Conservation (phyloP, 1,140 invertebrate genomes). For the Globodera ellingtonae region DNA sequence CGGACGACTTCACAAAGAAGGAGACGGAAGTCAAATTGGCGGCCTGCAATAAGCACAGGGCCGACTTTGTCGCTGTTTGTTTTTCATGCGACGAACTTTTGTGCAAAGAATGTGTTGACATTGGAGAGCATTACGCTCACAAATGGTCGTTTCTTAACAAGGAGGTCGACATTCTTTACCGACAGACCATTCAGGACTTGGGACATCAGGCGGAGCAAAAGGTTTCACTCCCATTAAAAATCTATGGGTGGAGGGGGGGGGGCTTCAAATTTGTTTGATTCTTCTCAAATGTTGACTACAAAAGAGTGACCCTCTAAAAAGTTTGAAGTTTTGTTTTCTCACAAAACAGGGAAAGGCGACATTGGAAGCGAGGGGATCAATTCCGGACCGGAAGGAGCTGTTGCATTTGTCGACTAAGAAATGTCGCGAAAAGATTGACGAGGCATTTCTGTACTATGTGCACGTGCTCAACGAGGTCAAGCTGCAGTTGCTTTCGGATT, state of each 20-base stretch:
- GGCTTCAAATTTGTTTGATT: neutral
- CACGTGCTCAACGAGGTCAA: slow-evolving; percentile 37
- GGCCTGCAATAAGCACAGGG: slow-evolving; percentile 26
- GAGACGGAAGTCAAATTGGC: slow-evolving; percentile 27
- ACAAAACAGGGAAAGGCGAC: slow-evolving; percentile 28
- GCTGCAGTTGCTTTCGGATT: slow-evolving; percentile 27
- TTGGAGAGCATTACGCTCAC: slow-evolving; percentile 19
- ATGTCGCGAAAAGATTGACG: slow-evolving; percentile 39
- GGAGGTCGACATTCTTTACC: slow-evolving; percentile 7
- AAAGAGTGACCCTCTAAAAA: neutral
- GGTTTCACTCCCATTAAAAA: neutral
- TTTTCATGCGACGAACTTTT: slow-evolving; percentile 33
- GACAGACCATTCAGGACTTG: slow-evolving; percentile 14
- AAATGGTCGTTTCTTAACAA: slow-evolving; percentile 14
- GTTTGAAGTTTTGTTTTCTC: neutral
- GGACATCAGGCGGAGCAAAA: slow-evolving; percentile 17
- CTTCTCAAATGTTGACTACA: neutral
- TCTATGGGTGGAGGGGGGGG: no score
- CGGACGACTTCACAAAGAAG: slow-evolving; percentile 5
- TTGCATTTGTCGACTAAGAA: slow-evolving; percentile 28
- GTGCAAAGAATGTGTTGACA: slow-evolving; percentile 34
- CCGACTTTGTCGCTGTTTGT: slow-evolving; percentile 24
- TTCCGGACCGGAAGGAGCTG: slow-evolving; percentile 41
- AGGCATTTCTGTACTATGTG: slow-evolving; percentile 27
- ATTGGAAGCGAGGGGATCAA: slow-evolving; percentile 30